These are phyloP conservation scores for Alcis repandata DNA, from an alignment of 2,888 invertebrate genomes.

Conservation along the genomic window DNA sequence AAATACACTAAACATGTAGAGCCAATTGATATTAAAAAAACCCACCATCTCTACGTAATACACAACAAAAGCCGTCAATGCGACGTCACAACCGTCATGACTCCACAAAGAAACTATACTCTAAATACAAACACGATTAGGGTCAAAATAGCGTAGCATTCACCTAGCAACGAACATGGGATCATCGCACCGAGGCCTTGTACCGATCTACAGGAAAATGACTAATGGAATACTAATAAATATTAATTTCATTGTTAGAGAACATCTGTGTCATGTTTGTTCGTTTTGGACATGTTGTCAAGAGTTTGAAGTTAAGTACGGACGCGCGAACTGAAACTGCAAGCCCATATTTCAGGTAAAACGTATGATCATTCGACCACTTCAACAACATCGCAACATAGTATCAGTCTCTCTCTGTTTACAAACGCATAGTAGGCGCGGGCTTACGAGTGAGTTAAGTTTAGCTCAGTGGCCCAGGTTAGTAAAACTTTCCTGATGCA, in stretches of 20 bases:
- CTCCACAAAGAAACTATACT: constrained; percentile 3
- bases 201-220: constrained; percentile 30
- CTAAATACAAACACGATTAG: constrained; percentile 15
- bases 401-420: no score
- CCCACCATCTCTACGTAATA: not conserved
- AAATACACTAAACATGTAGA: not conserved
- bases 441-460: no score
- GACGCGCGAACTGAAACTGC: not conserved
- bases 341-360: no score
- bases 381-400: no score
- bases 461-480: no score
- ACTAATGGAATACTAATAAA: constrained; percentile 29
- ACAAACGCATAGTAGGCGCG: no score
- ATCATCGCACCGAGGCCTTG: constrained; percentile 22
- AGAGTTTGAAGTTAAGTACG: not conserved
- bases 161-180: constrained; percentile 5
- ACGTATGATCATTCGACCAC: no score
- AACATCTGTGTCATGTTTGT: constrained; percentile 22
- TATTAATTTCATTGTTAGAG: constrained; percentile 25
- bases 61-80: constrained; percentile 10
- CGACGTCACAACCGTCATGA: constrained; percentile 4
- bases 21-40: not conserved
- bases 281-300: constrained; percentile 3
- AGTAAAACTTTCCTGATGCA: no score
- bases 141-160: not conserved